A percentile compares a stretch with the other conserved stretches of the same genome.
Evolutionary conservation across 2,888 invertebrate genomes (phyloP).

Genomic region (Panzeria rudis): DNA sequence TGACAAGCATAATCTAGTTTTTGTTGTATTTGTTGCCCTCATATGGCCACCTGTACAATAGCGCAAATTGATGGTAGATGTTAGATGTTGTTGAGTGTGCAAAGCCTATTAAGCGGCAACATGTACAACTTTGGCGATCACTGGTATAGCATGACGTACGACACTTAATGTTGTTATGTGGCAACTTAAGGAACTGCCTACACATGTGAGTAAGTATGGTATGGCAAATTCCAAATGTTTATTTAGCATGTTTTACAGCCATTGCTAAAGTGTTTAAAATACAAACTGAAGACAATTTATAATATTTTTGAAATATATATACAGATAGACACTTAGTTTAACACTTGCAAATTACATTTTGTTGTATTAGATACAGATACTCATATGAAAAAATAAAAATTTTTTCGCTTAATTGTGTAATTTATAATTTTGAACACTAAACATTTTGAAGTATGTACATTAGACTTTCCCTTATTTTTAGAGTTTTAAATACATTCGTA

Average conservation of each 20-base stretch:
- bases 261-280: conserved; percentile 68
- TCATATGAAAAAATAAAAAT: neutral
- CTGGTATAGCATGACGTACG: neutral
- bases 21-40: no score
- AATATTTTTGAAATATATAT: conserved; percentile 36
- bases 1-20: no score
- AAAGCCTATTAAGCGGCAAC: no score
- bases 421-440: conserved; percentile 38
- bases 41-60: no score
- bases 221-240: conserved; percentile 61
- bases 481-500: no score
- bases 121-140: neutral
- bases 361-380: conserved; percentile 2
- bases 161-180: neutral
- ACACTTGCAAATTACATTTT: conserved; percentile 44
- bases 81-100: no score
- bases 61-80: no score
- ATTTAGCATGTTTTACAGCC: conserved; percentile 66
- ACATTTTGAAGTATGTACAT: no score
- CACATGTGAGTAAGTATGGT: neutral
- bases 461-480: no score
- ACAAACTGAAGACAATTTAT: conserved; percentile 66
- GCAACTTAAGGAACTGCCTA: conserved; percentile 34
- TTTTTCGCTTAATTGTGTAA: conserved; percentile 23
- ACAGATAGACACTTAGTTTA: conserved; percentile 19